Evolutionary conservation across 2,113 vertebrate genomes (phyloP).

Genomic region (Aegotheles bennettii): DNA sequence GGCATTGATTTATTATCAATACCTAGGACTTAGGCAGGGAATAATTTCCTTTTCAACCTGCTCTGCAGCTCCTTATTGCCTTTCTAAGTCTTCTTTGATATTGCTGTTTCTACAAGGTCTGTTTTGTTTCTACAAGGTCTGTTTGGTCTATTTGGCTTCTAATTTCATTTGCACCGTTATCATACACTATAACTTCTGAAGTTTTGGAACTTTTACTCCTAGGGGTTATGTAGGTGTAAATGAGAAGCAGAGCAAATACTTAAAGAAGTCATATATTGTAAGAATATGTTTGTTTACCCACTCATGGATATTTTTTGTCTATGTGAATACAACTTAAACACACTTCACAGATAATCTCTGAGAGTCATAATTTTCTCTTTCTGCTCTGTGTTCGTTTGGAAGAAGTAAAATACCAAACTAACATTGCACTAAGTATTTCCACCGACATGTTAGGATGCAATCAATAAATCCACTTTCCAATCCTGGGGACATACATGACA

Average conservation of each 20-base stretch:
- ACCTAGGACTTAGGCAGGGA: neutral
- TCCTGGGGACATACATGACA: neutral
- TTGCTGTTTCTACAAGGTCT: neutral
- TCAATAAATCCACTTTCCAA: neutral
- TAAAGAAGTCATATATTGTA: neutral
- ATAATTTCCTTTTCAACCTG: neutral
- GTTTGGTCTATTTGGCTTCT: neutral
- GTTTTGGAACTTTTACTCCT: neutral
- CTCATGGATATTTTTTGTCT: neutral
- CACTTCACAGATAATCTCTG: neutral
- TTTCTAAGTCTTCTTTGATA: neutral
- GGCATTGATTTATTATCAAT: neutral
- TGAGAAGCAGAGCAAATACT: neutral
- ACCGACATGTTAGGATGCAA: neutral
- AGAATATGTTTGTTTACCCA: neutral
- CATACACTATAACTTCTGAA: neutral
- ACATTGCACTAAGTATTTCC: neutral
- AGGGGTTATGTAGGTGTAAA: neutral
- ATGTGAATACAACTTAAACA: neutral
- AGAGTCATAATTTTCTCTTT: neutral
- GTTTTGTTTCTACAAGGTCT: neutral
- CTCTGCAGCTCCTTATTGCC: neutral
- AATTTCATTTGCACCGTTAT: neutral
- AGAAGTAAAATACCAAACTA: neutral
- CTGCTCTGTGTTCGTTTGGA: neutral